Base-by-base conservation (phyloP, 1,140 invertebrate species). In the Metopolophium dirhodum region DNA sequence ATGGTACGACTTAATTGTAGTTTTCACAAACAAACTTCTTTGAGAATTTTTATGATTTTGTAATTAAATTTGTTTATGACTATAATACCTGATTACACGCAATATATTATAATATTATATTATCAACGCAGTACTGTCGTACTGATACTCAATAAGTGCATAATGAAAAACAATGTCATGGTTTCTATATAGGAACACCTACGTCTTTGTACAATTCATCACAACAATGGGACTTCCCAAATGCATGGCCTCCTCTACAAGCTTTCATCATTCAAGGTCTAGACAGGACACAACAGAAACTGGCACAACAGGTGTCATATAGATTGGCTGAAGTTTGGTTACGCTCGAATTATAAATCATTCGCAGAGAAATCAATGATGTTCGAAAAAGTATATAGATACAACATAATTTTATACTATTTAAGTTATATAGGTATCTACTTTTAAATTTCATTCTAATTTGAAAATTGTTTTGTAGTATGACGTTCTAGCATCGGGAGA, bases 141-240 rank as follows among this genome's bases (percentile, higher is more conserved):
- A 77, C 20, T n/a, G 7, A 68, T 9, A 68, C 2, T 37, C 7
- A 83, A 22, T 22, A 37, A 83, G 2, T 37, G 37, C 22, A 83
- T 23, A 23, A 82, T 82, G 18, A 83, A 37, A 83, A 22, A 83
- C 35, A 47, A 30, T 30, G 22, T 61, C 61, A 30, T 61, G 7
- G 7, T 90, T 82, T 90, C 0, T 22, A 30, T 85, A 4, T 83
- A 94, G 97, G 98, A 9, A 96, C 97, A 23, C 98, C 98, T 6
- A 96, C 97, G 0, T 98, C 97, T 0, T 94, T 97, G 35, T 94
- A 96, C 61, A 94, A 96, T 2, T 97, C 97, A 14, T 97, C 97
- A 14, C 97, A 98, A 95, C 98, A 98, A 95, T 99, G 98, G 98
- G 98, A 99, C 95, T 97, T 96, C 94, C 98, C 98, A 0, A 98